Base-by-base conservation (phyloP, 1,140 invertebrate species). In the Brachionus paranguensis region DNA sequence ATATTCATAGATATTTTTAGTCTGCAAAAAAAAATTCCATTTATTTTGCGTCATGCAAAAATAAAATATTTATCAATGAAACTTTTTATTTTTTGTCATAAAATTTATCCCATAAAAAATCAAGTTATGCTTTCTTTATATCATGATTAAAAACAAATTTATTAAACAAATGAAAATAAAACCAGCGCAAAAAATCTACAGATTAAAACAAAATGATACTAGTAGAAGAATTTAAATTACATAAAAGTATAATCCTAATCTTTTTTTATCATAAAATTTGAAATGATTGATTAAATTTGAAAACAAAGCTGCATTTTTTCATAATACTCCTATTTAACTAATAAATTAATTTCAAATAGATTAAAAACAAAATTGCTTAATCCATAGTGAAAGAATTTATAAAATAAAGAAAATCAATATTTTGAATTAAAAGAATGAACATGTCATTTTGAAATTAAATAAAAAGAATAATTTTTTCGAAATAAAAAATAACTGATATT, bases 311-410 rank as follows among this genome's bases (percentile, higher is more conserved):
- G 33, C 27, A 12, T 68, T 20, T 60, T 60, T 60, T 10, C 33
- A 72, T 41, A 24, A 43, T 72, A 5, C 68, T 43, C 3, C 11
- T 43, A 43, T 43, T 72, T n/a, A 47, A 72, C 37, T 72, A 72
- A 72, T 72, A 72, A 72, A 72, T 72, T 43, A 72, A 43, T 72
- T 43, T 72, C 68, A 72, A 72, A 72, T 41, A 72, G 37, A 72
- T 72, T 45, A 45, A 72, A 72, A 45, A 72, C 11, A 68, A 68
- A 37, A 72, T 41, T 72, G 2, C 20, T 20, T 20, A 1, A 60
- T 60, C 17, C 53, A 60, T 20, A 24, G 5, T 20, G 8, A n/a
- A 20, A 60, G 20, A 6, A 60, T 60, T 24, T 1, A 60, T 55
- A 17, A 55, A 55, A 72, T n/a, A 72, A 29, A 29, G 27, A 20